These are phyloP conservation scores for Seriola quinqueradiata DNA, from an alignment of 2,113 vertebrate species.

Conservation along the genomic window DNA sequence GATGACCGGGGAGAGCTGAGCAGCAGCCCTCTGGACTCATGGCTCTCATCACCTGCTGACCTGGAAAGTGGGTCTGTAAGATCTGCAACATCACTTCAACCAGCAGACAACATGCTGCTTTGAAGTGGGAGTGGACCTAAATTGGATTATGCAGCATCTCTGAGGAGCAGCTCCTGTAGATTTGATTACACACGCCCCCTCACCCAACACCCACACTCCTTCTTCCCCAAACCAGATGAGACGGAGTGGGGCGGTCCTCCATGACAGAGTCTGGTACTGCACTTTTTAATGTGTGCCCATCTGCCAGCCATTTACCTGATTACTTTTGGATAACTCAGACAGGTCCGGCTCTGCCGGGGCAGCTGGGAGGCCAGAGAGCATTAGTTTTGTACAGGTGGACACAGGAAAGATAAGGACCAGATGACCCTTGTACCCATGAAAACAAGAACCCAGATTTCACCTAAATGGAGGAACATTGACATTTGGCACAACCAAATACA, in stretches of 20 bases:
- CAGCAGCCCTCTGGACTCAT: constrained; percentile 50
- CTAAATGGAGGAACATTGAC: background rate
- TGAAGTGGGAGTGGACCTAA: constrained; percentile 72
- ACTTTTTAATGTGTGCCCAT: constrained; percentile 67
- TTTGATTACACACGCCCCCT: constrained; percentile 77
- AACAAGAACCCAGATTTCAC: constrained; percentile 25
- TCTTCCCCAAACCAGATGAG: constrained; percentile 58
- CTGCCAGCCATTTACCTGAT: constrained; percentile 81
- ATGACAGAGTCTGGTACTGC: constrained; percentile 52
- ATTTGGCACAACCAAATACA: background rate
- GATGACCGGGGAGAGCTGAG: constrained; percentile 38
- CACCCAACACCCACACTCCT: constrained; percentile 44
- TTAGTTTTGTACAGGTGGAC: constrained; percentile 40
- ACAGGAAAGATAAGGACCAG: constrained; percentile 48
- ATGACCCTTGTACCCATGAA: constrained; percentile 32
- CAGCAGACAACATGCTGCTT: constrained; percentile 69
- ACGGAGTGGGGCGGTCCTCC: constrained; percentile 39
- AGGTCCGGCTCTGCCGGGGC: constrained; percentile 55
- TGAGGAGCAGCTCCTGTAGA: constrained; percentile 70
- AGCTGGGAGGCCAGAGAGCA: constrained; percentile 47
- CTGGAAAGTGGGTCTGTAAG: constrained; percentile 56
- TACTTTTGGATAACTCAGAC: constrained; percentile 59
- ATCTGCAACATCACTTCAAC: constrained; percentile 73
- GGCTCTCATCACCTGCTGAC: constrained; percentile 68
- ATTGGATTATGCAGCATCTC: constrained; percentile 76